Evolutionary conservation across 2,797 vertebrate species (phyloP).

Genomic region (Eulemur coronatus): DNA sequence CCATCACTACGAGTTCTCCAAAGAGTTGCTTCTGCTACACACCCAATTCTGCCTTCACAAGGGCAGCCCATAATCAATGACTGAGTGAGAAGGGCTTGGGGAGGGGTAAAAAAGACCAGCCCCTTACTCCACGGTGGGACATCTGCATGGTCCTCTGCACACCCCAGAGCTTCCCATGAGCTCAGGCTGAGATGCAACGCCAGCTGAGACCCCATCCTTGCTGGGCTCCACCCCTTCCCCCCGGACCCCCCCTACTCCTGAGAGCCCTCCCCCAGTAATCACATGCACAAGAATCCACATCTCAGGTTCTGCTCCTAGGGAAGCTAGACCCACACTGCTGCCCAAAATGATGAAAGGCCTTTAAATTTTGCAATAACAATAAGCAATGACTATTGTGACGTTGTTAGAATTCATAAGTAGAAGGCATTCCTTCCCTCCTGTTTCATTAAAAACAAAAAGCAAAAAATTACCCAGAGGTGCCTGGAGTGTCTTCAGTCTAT

Average conservation of each 20-base stretch:
- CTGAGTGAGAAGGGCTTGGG: rapidly evolving
- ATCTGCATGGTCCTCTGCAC: not conserved
- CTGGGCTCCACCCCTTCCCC: too few relatives aligned
- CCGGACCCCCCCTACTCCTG: not conserved
- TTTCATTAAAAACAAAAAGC: not conserved
- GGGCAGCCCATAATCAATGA: not conserved
- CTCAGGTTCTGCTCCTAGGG: not conserved
- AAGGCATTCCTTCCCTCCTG: not conserved
- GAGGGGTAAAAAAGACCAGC: not conserved
- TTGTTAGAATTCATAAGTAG: not conserved
- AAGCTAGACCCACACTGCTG: not conserved
- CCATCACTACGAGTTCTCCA: not conserved
- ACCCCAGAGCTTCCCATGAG: not conserved
- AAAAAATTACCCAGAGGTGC: not conserved
- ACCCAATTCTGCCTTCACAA: not conserved
- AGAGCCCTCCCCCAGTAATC: not conserved
- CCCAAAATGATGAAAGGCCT: not conserved
- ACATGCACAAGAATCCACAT: not conserved
- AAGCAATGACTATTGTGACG: not conserved
- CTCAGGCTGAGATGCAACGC: not conserved
- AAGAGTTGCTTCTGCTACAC: not conserved
- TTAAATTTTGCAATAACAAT: not conserved
- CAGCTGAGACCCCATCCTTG: not conserved
- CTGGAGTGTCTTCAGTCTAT: not conserved
- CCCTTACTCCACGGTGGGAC: not conserved